These are phyloP conservation scores for Thera obeliscata DNA, from an alignment of 2,888 invertebrate species.

Conservation along the genomic window DNA sequence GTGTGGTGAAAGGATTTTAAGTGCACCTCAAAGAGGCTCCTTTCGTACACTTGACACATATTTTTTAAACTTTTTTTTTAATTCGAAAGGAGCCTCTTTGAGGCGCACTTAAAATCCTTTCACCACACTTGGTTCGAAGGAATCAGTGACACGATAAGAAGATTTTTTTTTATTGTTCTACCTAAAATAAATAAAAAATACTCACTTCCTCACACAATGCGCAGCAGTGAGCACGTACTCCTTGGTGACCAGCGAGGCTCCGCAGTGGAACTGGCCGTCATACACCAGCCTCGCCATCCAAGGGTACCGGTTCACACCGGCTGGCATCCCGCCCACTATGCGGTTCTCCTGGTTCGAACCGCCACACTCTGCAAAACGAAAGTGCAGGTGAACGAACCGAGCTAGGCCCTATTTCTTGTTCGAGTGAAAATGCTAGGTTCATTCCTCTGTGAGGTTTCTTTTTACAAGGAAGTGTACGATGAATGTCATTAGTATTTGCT, in stretches of 20 bases:
- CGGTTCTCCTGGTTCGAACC: constrained; percentile 93
- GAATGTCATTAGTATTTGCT: not conserved
- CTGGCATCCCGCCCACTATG: constrained; percentile 93
- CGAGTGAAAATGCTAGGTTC: constrained; percentile 26
- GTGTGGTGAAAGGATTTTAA: no score
- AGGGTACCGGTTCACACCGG: constrained; percentile 92
- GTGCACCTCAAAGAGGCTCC: no score
- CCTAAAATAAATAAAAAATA: constrained; percentile 3
- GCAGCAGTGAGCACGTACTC: constrained; percentile 95
- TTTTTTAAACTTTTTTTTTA: no score
- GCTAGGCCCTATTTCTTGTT: constrained; percentile 27
- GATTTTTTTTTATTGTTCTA: no score
- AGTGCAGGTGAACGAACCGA: constrained; percentile 48
- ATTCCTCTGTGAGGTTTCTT: constrained; percentile 22
- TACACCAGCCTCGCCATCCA: constrained; percentile 95
- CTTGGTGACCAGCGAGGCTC: constrained; percentile 91
- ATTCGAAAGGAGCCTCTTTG: no score
- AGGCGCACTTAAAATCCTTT: no score
- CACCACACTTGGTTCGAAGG: no score
- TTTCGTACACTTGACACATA: no score
- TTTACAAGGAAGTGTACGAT: constrained; percentile 11
- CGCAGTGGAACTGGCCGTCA: constrained; percentile 95
- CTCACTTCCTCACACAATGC: constrained; percentile 92
- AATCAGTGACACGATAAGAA: no score
- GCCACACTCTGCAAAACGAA: constrained; percentile 88